phyloP scores from a whole-genome alignment of 2,888 invertebrate species.

The Charanyca ferruginea region DNA sequence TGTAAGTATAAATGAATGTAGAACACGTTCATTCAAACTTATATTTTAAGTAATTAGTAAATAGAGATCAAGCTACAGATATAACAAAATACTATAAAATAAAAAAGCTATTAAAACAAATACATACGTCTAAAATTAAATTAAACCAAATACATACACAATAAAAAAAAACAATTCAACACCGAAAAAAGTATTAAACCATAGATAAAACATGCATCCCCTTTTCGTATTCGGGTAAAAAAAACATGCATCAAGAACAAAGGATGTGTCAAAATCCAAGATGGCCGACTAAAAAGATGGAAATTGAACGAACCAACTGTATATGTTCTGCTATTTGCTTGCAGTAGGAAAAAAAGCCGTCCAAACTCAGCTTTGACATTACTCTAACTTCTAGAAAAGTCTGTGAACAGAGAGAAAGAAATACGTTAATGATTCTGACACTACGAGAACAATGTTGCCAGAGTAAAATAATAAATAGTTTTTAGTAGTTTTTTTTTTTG shows the following conservation, averaged over 20 bases:
- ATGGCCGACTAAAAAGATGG: slow-evolving; percentile 63
- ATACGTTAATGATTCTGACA: slow-evolving; percentile 74
- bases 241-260: slow-evolving; percentile 43
- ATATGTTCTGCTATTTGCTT: slow-evolving; percentile 91
- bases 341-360: slow-evolving; percentile 91
- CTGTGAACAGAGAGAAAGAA: slow-evolving; percentile 87
- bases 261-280: slow-evolving; percentile 62
- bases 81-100: background rate
- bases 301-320: slow-evolving; percentile 89
- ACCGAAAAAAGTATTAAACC: background rate
- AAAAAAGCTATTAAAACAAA: background rate
- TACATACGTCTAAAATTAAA: background rate
- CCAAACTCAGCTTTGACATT: slow-evolving; percentile 90
- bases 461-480: slow-evolving; percentile 22
- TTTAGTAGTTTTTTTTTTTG: slow-evolving; percentile 26
- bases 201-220: slow-evolving; percentile 29
- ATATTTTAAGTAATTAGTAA: background rate
- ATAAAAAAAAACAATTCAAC: background rate
- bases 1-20: background rate
- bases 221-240: slow-evolving; percentile 1
- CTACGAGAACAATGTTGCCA: slow-evolving; percentile 44
- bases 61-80: background rate
- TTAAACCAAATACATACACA: background rate
- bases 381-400: slow-evolving; percentile 82
- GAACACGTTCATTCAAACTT: no score